Conservation (phyloP, 2,113 vertebrate genomes). For the Platichthys stellatus region DNA sequence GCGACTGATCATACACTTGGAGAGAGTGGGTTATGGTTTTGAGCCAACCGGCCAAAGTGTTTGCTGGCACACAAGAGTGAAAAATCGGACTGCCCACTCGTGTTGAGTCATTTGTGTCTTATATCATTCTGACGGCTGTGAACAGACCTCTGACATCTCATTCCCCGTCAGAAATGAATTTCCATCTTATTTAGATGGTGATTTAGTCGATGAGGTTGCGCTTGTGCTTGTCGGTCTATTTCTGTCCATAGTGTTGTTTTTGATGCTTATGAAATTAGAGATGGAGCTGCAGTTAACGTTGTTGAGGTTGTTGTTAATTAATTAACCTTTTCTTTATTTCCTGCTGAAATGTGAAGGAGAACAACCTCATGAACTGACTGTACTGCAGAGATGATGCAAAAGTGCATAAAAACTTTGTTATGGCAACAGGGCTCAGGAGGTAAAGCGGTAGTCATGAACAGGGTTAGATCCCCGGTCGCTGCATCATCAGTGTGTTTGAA, state of each 20-base stretch:
- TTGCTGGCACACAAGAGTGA: conserved; percentile 61
- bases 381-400: not conserved
- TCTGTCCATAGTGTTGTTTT: conserved; percentile 25
- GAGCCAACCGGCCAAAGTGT: conserved; percentile 52
- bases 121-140: conserved; percentile 53
- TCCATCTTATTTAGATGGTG: conserved; percentile 47
- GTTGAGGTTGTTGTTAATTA: not conserved
- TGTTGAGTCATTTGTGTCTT: conserved; percentile 66
- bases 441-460: not conserved
- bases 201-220: conserved; percentile 10
- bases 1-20: conserved; percentile 63
- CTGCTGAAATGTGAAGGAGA: not conserved
- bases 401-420: not conserved
- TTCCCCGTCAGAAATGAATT: conserved; percentile 55
- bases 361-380: not conserved
- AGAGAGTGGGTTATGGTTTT: conserved; percentile 36
- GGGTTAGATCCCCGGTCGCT: not conserved
- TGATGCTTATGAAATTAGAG: conserved; percentile 5
- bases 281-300: conserved; percentile 5
- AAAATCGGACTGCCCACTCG: conserved; percentile 63
- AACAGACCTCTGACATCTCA: conserved; percentile 55
- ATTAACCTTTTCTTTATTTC: conserved; percentile 24
- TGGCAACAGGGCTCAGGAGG: not conserved
- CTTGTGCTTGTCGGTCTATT: conserved; percentile 7
- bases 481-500: not conserved